Conservation (phyloP, 2,888 invertebrate genomes). For the Plebejus melissa region DNA sequence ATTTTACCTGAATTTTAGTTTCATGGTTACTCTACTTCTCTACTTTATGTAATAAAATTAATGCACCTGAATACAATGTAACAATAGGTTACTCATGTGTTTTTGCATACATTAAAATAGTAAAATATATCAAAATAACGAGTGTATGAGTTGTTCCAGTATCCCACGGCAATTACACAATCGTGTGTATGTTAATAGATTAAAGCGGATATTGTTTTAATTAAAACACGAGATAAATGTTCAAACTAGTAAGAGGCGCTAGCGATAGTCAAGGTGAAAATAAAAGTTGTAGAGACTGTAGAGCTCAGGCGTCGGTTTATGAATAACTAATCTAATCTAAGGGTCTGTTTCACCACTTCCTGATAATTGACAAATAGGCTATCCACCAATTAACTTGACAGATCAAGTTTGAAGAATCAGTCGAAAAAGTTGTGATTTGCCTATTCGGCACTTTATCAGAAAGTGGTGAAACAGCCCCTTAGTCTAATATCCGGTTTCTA, state of each 20-base stretch:
- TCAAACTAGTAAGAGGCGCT: background rate
- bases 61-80: background rate
- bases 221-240: slow-evolving; percentile 17
- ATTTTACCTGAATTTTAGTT: background rate
- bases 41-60: background rate
- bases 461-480: no score
- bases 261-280: background rate
- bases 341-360: no score
- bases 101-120: background rate
- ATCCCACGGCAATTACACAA: slow-evolving; percentile 12
- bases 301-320: background rate
- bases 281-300: background rate
- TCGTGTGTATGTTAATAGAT: background rate
- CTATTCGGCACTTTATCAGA: no score
- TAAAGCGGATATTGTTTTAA: slow-evolving; percentile 21
- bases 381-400: no score
- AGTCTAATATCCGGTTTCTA: no score
- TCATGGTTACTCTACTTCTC: background rate
- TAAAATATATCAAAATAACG: background rate
- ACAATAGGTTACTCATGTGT: background rate
- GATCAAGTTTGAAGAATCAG: no score
- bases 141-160: background rate
- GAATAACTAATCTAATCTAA: no score
- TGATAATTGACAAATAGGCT: no score
- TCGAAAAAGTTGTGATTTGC: no score